Evolutionary conservation across 2,888 invertebrate species (phyloP).

Genomic region (Scotopteryx bipunctaria): DNA sequence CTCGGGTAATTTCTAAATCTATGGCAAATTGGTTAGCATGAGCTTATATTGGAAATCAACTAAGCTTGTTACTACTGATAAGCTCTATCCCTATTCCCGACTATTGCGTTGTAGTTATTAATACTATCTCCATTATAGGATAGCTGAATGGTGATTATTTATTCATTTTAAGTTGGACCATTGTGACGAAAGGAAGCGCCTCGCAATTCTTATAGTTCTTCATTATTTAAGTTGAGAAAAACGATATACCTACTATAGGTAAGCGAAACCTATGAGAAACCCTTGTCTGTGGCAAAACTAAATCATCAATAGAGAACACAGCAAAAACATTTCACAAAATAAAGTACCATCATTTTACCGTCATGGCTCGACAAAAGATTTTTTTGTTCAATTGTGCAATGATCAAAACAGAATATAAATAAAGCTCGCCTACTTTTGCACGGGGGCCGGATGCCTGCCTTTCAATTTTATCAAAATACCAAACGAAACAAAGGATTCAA

Average conservation of each 20-base stretch:
- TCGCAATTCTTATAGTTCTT: too few species aligned
- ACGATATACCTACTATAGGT: too few species aligned
- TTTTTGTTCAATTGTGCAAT: constrained; percentile 59
- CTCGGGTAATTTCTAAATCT: neutral
- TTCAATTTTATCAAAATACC: constrained; percentile 19
- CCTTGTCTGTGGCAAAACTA: neutral
- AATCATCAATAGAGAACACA: constrained; percentile 27
- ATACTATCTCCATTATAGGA: too few species aligned
- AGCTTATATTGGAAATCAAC: constrained; percentile 1
- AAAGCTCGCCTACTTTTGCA: constrained; percentile 67
- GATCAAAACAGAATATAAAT: constrained; percentile 74
- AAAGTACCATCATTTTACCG: constrained; percentile 52
- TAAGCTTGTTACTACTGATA: neutral
- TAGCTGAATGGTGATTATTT: too few species aligned
- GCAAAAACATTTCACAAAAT: constrained; percentile 44
- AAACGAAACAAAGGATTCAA: constrained; percentile 22
- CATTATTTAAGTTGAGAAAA: too few species aligned
- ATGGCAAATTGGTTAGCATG: neutral
- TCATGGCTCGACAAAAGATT: constrained; percentile 49
- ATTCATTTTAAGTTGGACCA: too few species aligned
- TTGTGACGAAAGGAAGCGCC: too few species aligned
- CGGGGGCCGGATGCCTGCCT: constrained; percentile 37
- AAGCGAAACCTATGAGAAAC: neutral
- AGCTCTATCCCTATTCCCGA: too few species aligned
- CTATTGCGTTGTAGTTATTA: too few species aligned